Percentiles rank a stretch among this genome's conserved stretches.
These are phyloP conservation scores for Oophaga pumilio DNA, from an alignment of 2,113 vertebrate genomes.

Conservation along the genomic window DNA sequence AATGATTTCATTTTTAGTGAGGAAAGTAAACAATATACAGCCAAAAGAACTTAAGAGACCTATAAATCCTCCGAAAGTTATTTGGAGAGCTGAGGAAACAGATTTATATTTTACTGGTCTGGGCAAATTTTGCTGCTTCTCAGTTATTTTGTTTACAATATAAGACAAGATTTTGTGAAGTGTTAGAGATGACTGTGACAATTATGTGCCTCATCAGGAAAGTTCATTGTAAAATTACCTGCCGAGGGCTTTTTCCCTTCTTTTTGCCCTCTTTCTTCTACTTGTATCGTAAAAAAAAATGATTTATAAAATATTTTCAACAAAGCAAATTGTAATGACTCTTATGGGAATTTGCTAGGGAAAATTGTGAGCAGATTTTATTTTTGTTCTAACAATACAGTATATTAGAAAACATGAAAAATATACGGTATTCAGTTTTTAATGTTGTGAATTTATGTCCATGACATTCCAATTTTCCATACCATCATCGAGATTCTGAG, in stretches of 20 bases:
- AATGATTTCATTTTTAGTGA: conserved; percentile 63
- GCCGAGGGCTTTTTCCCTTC: neutral
- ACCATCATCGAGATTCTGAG: neutral
- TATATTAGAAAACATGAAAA: neutral
- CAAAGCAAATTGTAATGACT: conserved; percentile 26
- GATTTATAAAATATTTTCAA: conserved; percentile 49
- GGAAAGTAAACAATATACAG: conserved; percentile 67
- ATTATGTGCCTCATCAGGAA: neutral
- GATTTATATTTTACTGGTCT: conserved; percentile 63
- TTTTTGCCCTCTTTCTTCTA: neutral
- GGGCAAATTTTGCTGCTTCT: conserved; percentile 63
- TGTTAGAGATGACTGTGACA: neutral
- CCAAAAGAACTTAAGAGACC: conserved; percentile 66
- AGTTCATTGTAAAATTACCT: conserved; percentile 37
- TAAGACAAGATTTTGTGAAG: conserved; percentile 5
- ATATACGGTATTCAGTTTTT: neutral
- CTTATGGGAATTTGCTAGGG: conserved; percentile 1
- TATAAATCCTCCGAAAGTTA: conserved; percentile 64
- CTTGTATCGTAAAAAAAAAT: conserved; percentile 13
- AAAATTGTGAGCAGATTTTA: neutral
- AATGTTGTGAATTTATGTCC: neutral
- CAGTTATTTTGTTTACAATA: conserved; percentile 59
- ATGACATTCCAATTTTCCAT: neutral
- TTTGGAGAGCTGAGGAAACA: conserved; percentile 63
- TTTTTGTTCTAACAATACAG: neutral